Evolutionary conservation across 2,797 vertebrate genomes (phyloP).

Genomic region (Erethizon dorsatum): DNA sequence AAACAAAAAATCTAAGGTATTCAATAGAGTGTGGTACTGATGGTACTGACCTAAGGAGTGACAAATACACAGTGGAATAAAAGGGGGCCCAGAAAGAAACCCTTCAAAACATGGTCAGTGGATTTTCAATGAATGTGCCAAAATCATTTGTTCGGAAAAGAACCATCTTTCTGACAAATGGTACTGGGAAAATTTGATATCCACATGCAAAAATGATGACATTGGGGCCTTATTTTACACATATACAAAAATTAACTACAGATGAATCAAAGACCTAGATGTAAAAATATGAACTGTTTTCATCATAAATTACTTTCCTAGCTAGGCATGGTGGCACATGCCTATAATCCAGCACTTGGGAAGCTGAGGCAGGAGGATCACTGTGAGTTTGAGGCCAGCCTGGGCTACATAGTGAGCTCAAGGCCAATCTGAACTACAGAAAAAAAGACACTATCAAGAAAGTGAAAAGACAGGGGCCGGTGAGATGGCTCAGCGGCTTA

Average conservation of each 20-base stretch:
- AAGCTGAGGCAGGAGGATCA: background rate
- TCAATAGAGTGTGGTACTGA: background rate
- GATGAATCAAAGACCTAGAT: background rate
- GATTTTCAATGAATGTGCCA: background rate
- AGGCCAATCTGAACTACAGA: background rate
- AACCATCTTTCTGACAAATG: constrained; percentile 19
- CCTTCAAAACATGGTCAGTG: background rate
- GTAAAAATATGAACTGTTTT: background rate
- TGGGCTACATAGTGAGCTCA: background rate
- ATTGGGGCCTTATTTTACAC: background rate
- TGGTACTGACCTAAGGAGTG: background rate
- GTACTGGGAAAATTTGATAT: background rate
- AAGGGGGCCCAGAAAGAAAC: background rate
- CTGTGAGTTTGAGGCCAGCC: background rate
- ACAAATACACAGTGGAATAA: background rate
- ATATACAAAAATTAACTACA: constrained; percentile 11
- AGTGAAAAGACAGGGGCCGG: background rate
- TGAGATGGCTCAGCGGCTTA: too few species aligned
- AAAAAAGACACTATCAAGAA: background rate
- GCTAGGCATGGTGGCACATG: background rate
- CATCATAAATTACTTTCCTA: too few species aligned
- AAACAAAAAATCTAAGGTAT: background rate
- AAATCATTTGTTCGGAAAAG: background rate
- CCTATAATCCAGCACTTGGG: too few species aligned
- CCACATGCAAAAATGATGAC: background rate